These are phyloP conservation scores for Datnioides undecimradiatus DNA, from an alignment of 2,113 vertebrate species.

Conservation along the genomic window DNA sequence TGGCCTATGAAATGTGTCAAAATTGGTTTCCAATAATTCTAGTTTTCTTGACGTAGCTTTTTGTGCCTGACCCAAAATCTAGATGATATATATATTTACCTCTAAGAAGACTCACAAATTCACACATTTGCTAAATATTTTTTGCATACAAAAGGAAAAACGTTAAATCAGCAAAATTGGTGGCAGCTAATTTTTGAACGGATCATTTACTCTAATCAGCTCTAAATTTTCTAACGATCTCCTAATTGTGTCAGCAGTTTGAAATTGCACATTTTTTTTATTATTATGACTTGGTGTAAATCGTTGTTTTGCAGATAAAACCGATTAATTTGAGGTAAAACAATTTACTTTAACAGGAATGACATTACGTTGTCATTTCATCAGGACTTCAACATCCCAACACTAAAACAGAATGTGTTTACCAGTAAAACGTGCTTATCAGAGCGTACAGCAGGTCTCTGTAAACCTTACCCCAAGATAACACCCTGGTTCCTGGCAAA, in stretches of 20 bases:
- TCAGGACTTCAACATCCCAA: background rate
- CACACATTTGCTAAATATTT: too few species aligned
- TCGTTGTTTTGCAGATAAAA: background rate
- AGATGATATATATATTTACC: too few species aligned
- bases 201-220: too few species aligned
- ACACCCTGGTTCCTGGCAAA: background rate
- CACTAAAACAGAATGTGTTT: too few species aligned
- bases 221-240: background rate
- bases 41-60: too few species aligned
- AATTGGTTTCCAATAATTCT: background rate
- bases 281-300: background rate
- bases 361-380: background rate
- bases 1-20: background rate
- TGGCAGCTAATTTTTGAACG: too few species aligned
- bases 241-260: background rate
- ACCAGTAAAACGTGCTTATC: background rate
- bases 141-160: too few species aligned
- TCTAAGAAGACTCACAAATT: too few species aligned
- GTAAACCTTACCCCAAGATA: background rate
- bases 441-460: background rate
- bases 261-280: background rate
- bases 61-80: too few species aligned
- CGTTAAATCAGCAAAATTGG: too few species aligned
- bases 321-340: too few species aligned
- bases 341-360: background rate